phyloP scores from a whole-genome alignment of 2,113 vertebrate species.

The Budorcas taxicolor region DNA sequence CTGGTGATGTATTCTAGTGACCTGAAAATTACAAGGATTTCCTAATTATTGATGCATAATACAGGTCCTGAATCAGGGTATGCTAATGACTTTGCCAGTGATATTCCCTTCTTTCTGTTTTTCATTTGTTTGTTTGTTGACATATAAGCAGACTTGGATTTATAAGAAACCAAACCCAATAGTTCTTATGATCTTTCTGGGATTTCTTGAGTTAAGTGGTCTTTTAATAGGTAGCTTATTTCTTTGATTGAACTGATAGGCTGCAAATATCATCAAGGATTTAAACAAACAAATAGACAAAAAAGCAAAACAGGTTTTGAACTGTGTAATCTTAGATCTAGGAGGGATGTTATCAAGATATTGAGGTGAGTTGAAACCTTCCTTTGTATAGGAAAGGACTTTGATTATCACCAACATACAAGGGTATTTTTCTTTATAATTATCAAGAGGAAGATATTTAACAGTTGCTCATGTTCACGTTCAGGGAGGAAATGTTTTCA shows the following conservation, averaged over 20 bases:
- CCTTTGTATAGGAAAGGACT: neutral
- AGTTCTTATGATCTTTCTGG: neutral
- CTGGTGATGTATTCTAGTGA: neutral
- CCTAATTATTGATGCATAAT: neutral
- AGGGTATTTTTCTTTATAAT: neutral
- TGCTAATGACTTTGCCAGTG: neutral
- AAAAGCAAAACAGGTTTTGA: neutral
- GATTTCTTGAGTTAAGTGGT: neutral
- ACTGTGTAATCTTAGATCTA: neutral
- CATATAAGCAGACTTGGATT: neutral
- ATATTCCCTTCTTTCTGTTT: neutral
- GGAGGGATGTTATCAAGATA: neutral
- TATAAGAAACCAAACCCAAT: neutral
- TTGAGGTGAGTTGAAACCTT: neutral
- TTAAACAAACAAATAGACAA: neutral
- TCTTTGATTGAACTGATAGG: neutral
- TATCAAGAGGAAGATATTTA: neutral
- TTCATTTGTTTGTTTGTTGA: neutral
- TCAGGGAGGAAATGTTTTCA: neutral
- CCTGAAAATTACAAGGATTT: neutral
- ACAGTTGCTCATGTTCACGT: neutral
- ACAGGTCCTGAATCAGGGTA: neutral
- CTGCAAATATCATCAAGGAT: slow-evolving; percentile 17
- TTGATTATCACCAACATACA: neutral
- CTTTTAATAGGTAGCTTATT: neutral